Evolutionary conservation across 2,113 vertebrate species (phyloP), one percentile per base, ranked within the genome.

Genomic region (Apistogramma diplotaenia): DNA sequence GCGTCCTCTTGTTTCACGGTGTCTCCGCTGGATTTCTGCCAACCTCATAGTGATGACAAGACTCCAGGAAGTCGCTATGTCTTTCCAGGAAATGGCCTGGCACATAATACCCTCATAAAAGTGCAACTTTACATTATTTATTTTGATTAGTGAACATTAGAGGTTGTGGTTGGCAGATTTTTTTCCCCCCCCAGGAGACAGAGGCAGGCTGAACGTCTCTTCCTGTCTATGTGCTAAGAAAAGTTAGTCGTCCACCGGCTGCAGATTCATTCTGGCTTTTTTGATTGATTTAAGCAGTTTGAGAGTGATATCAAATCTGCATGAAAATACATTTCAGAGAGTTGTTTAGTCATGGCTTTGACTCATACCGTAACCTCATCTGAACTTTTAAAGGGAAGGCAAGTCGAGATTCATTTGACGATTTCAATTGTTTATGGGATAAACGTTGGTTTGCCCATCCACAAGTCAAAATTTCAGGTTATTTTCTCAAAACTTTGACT

Each of bases 1-100:
- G 12, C 43, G 29, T 37, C 58, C 54, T 84, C 46, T 53, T 74
- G 73, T 84, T 81, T 85, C 67, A 82, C 65, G 61, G 16, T 29
- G 18, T 59, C 53, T 40, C 15, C 5, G 11, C 29, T 74, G 65
- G 55, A 71, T 75, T 56, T 58, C 56, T 73, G 53, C 65, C 53
- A 74, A 54, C 43, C 71, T 43, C 56, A 72, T 7, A 6, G 29
- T 37, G n/a, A 51, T 25, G 29, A 55, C 65, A 56, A 40, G 62
- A 40, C 33, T 78, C 53, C 25, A 46, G 13, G 54, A 82, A 70
- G 59, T 58, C 54, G 13, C 61, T 61, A 19, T 21, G 19, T 27
- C 37, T 53, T 13, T 31, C 49, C 56, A 85, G 74, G 74, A 81
- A 78, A 67, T 56, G 23, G 43, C 56, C 73, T 18, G 18, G 11